A percentile compares a stretch with the other conserved stretches of the same genome.
Evolutionary conservation across 2,888 invertebrate genomes (phyloP).

Genomic region (Eurytoma californica): DNA sequence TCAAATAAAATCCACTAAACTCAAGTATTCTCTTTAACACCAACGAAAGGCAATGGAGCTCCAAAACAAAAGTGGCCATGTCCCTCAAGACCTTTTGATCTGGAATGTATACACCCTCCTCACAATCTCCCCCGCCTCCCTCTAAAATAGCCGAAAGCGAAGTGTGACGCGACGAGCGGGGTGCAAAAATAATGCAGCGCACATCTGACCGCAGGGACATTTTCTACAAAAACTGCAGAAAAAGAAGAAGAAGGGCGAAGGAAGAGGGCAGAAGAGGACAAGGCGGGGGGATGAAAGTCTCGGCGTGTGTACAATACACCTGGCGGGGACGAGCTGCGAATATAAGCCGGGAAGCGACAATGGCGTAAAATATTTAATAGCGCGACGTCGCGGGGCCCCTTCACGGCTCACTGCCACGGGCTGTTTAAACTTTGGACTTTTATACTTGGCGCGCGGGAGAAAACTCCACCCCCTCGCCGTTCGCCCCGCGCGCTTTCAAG

Average conservation of each 20-base stretch:
- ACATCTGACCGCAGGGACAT: slow-evolving; percentile 26
- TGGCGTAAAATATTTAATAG: slow-evolving; percentile 53
- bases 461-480: slow-evolving; percentile 23
- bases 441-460: slow-evolving; percentile 17
- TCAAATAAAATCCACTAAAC: too few species aligned
- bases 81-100: background rate
- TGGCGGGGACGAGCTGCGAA: slow-evolving; percentile 12
- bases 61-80: too few species aligned
- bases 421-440: slow-evolving; percentile 55
- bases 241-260: too few species aligned
- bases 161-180: slow-evolving; percentile 35
- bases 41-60: too few species aligned
- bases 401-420: slow-evolving; percentile 47
- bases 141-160: slow-evolving; percentile 48
- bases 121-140: background rate
- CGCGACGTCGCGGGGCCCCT: slow-evolving; percentile 19
- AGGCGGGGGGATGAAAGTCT: slow-evolving; percentile 6
- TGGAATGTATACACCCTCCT: background rate
- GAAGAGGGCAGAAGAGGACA: background rate
- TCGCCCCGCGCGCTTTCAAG: background rate
- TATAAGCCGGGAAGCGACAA: slow-evolving; percentile 45
- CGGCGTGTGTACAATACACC: background rate
- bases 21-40: too few species aligned
- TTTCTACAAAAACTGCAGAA: background rate
- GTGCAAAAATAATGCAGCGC: slow-evolving; percentile 50